A percentile compares a stretch with the other conserved stretches of the same genome.
Evolutionary conservation across 2,797 vertebrate species (phyloP).

Genomic region (Gila robusta): DNA sequence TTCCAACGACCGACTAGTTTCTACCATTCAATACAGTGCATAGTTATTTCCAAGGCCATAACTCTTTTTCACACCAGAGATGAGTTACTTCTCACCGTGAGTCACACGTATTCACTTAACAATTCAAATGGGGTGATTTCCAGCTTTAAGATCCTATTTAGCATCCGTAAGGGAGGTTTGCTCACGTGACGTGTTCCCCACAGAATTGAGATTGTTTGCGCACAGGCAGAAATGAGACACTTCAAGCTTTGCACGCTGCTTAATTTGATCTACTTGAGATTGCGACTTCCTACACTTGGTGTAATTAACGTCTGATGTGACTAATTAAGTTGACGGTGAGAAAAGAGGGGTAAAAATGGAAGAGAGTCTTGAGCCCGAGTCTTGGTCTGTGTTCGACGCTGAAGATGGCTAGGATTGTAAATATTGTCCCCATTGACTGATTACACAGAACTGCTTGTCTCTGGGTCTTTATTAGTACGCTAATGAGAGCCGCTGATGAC

Average conservation of each 20-base stretch:
- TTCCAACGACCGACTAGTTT: neutral
- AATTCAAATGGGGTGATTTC: constrained; percentile 76
- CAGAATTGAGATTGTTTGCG: constrained; percentile 72
- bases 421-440: constrained; percentile 73
- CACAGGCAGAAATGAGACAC: constrained; percentile 72
- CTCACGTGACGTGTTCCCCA: constrained; percentile 61
- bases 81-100: constrained; percentile 72
- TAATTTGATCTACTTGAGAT: constrained; percentile 87
- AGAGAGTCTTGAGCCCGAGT: constrained; percentile 43
- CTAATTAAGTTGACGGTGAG: constrained; percentile 82
- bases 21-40: neutral
- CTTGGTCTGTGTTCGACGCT: constrained; percentile 57
- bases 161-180: constrained; percentile 65
- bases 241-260: constrained; percentile 79
- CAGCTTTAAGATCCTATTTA: constrained; percentile 77
- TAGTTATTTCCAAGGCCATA: constrained; percentile 6
- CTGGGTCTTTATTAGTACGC: constrained; percentile 8
- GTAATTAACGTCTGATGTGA: constrained; percentile 84
- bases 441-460: constrained; percentile 45
- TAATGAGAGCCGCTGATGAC: constrained; percentile 38
- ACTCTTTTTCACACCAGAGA: constrained; percentile 56
- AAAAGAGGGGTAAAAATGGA: constrained; percentile 65
- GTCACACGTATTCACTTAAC: constrained; percentile 72
- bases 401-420: constrained; percentile 71
- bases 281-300: constrained; percentile 83